A percentile compares a stretch with the other conserved stretches of the same genome.
These are phyloP conservation scores for Tetrax tetrax DNA, from an alignment of 2,113 vertebrate genomes.

Conservation along the genomic window DNA sequence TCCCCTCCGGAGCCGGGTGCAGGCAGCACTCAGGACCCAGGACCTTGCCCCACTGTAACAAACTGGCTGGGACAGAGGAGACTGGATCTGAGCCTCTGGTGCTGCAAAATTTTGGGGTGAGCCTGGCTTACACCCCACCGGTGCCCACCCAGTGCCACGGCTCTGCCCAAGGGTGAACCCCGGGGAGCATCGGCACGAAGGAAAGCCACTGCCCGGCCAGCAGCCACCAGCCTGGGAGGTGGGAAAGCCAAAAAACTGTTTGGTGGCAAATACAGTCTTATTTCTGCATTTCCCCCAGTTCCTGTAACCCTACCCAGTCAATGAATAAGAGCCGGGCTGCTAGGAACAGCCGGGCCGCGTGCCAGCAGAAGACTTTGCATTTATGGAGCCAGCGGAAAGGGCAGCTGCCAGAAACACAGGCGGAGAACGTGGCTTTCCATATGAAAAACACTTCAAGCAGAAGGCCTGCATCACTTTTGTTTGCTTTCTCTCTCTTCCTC, in stretches of 20 bases:
- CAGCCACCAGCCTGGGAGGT: not conserved
- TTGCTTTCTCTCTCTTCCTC: not conserved
- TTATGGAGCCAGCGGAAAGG: not conserved
- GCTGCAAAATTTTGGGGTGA: not conserved
- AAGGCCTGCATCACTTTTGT: not conserved
- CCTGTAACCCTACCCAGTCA: slow-evolving; percentile 69
- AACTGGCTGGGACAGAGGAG: not conserved
- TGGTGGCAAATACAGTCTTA: slow-evolving; percentile 6
- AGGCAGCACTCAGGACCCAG: not conserved
- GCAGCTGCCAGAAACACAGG: slow-evolving; percentile 48
- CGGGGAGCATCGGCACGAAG: fast-evolving
- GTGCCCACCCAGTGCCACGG: not conserved
- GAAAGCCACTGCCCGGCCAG: not conserved
- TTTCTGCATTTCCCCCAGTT: not conserved
- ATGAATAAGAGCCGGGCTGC: slow-evolving; percentile 32
- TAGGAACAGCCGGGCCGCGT: not conserved
- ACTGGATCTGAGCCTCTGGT: not conserved
- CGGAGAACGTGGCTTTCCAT: not conserved
- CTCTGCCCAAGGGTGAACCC: not conserved
- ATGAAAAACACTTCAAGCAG: not conserved
- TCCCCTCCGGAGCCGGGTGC: fast-evolving
- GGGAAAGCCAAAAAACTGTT: not conserved
- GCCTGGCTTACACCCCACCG: not conserved
- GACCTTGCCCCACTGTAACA: not conserved
- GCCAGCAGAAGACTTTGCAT: not conserved